These are phyloP conservation scores for Masnerella sp. DNA, from an alignment of 2,888 invertebrate species.

Conservation along the genomic window DNA sequence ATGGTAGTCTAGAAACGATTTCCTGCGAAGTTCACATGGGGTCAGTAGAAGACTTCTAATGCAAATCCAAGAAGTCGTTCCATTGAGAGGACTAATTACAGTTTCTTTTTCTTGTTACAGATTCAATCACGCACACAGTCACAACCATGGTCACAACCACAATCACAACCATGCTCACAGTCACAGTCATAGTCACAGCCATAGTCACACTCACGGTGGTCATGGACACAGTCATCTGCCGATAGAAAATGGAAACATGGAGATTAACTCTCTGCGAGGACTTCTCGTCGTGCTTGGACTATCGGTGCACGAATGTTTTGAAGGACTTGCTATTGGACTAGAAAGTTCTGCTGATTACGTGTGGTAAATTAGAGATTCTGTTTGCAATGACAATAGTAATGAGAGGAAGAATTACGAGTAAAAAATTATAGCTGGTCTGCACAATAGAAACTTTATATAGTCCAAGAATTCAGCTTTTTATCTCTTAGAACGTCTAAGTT, in stretches of 20 bases:
- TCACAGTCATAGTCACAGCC: constrained; percentile 11
- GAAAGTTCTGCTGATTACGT: constrained; percentile 77
- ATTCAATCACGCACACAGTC: constrained; percentile 22
- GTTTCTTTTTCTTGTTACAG: constrained; percentile 11
- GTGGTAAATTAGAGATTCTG: constrained; percentile 73
- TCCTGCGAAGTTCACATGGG: constrained; percentile 32
- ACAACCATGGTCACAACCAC: constrained; percentile 12
- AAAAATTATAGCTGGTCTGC: too few species aligned
- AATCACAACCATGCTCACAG: constrained; percentile 17
- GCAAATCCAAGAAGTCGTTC: too few species aligned
- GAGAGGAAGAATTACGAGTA: too few species aligned
- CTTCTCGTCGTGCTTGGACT: constrained; percentile 89
- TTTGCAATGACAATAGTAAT: too few species aligned
- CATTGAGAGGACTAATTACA: background rate
- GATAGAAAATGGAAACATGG: constrained; percentile 67
- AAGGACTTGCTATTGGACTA: constrained; percentile 82
- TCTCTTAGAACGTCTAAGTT: too few species aligned
- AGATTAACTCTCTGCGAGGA: constrained; percentile 81
- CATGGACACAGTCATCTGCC: constrained; percentile 71
- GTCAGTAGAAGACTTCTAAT: constrained; percentile 10
- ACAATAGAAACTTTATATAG: too few species aligned
- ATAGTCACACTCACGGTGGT: constrained; percentile 5
- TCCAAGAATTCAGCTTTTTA: too few species aligned
- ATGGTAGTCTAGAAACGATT: constrained; percentile 60
- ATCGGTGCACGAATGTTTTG: constrained; percentile 91